These are phyloP conservation scores for Hyperoodon ampullatus DNA, from an alignment of 2,113 vertebrate species.

Conservation along the genomic window DNA sequence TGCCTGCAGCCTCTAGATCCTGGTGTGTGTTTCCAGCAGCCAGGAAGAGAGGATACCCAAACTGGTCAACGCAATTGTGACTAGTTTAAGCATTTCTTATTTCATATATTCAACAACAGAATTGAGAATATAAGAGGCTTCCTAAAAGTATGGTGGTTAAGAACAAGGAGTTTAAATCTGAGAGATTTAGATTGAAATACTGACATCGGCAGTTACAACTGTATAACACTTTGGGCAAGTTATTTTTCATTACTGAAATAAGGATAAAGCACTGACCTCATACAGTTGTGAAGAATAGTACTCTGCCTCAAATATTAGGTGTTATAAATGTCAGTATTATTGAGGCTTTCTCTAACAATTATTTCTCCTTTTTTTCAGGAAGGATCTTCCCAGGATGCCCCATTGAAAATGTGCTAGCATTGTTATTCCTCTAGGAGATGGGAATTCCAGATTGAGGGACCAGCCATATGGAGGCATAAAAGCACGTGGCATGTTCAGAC, in stretches of 20 bases:
- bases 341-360: background rate
- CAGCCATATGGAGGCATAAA: background rate
- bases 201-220: background rate
- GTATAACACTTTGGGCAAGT: background rate
- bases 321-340: background rate
- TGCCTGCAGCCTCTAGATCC: background rate
- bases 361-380: background rate
- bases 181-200: background rate
- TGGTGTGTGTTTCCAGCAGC: background rate
- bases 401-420: background rate
- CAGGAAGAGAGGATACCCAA: background rate
- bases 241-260: conserved; percentile 17
- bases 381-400: background rate
- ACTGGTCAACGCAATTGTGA: background rate
- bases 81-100: background rate
- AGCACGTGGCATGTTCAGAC: background rate
- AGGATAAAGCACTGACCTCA: background rate
- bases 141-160: background rate
- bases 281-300: background rate
- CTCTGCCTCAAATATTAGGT: background rate
- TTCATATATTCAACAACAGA: background rate
- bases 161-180: background rate
- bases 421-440: background rate
- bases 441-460: background rate
- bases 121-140: background rate